Percentiles rank a stretch among this genome's conserved stretches.
Conservation (phyloP, 2,888 invertebrate genomes). For the Drosophila prolongata region DNA sequence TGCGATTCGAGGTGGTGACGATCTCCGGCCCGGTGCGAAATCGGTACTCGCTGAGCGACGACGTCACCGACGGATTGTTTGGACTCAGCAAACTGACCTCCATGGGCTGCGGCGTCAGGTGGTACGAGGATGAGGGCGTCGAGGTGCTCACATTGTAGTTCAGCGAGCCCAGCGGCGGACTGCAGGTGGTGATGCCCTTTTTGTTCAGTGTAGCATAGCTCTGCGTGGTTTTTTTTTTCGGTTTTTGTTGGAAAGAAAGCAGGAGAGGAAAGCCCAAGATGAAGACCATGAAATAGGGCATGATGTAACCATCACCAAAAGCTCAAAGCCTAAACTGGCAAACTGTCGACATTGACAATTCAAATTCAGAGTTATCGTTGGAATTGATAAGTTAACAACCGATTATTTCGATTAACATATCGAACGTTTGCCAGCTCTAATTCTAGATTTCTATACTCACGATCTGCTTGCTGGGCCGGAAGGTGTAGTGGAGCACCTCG, state of each 20-base stretch:
- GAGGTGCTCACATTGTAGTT: conserved; percentile 75
- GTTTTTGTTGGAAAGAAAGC: conserved; percentile 2
- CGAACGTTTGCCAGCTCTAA: conserved; percentile 4
- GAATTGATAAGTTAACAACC: not conserved
- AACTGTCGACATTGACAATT: not conserved
- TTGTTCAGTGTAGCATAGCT: conserved; percentile 92
- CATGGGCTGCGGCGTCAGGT: conserved; percentile 84
- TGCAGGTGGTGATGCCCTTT: conserved; percentile 87
- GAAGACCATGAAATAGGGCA: conserved; percentile 21
- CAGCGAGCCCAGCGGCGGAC: conserved; percentile 82
- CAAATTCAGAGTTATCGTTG: not conserved
- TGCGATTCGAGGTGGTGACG: conserved; percentile 93
- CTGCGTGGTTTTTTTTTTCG: conserved; percentile 85
- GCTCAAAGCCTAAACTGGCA: conserved; percentile 9
- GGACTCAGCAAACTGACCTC: conserved; percentile 85
- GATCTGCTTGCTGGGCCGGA: conserved; percentile 85
- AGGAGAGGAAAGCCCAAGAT: conserved; percentile 13
- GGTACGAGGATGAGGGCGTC: conserved; percentile 81
- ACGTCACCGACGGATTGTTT: conserved; percentile 87
- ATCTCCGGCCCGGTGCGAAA: conserved; percentile 94
- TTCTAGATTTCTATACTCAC: conserved; percentile 75
- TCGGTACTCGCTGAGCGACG: conserved; percentile 91
- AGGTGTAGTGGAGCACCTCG: conserved; percentile 85
- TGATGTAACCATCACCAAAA: conserved; percentile 18
- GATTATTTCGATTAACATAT: not conserved